phyloP scores from a whole-genome alignment of 35 echinoderm and acorn worm species.

The Ophioderma brevispina region DNA sequence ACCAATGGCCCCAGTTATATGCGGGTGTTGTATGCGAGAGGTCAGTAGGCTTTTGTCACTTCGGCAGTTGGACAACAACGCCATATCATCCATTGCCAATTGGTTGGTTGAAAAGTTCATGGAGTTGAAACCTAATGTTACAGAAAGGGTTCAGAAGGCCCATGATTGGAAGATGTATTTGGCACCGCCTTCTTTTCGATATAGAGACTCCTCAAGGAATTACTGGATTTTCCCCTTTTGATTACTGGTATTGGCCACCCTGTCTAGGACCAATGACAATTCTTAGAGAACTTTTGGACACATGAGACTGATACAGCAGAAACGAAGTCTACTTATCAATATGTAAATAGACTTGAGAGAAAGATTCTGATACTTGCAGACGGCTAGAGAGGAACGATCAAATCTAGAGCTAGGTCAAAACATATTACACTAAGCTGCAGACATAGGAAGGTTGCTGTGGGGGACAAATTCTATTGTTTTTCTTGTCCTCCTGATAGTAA shows the following conservation, averaged over 20 bases:
- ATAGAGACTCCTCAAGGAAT: slow-evolving; percentile 54
- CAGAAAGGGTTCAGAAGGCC: neutral
- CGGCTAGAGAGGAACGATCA: slow-evolving; percentile 19
- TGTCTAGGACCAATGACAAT: slow-evolving; percentile 40
- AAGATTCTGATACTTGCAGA: slow-evolving; percentile 26
- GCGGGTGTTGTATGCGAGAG: slow-evolving; percentile 26
- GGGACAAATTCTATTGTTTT: slow-evolving; percentile 57
- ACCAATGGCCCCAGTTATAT: too few relatives aligned
- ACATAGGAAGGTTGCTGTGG: slow-evolving; percentile 13
- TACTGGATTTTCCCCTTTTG: slow-evolving; percentile 61
- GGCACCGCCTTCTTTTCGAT: slow-evolving; percentile 35
- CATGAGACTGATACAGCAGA: neutral
- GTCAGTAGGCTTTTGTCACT: slow-evolving; percentile 4
- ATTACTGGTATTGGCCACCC: slow-evolving; percentile 49
- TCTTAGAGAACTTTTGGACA: slow-evolving; percentile 46
- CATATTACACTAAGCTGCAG: slow-evolving; percentile 23
- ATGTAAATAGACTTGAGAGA: slow-evolving; percentile 29
- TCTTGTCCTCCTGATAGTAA: slow-evolving; percentile 42
- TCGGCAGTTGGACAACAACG: neutral
- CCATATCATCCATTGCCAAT: neutral
- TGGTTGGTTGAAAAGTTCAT: slow-evolving; percentile 10
- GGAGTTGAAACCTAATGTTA: too few relatives aligned
- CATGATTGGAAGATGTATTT: slow-evolving; percentile 46
- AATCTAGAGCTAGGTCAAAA: slow-evolving; percentile 25
- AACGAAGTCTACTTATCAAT: slow-evolving; percentile 18